These are phyloP conservation scores for Sceloporus tristichus DNA, from an alignment of 2,113 vertebrate genomes.

Conservation along the genomic window DNA sequence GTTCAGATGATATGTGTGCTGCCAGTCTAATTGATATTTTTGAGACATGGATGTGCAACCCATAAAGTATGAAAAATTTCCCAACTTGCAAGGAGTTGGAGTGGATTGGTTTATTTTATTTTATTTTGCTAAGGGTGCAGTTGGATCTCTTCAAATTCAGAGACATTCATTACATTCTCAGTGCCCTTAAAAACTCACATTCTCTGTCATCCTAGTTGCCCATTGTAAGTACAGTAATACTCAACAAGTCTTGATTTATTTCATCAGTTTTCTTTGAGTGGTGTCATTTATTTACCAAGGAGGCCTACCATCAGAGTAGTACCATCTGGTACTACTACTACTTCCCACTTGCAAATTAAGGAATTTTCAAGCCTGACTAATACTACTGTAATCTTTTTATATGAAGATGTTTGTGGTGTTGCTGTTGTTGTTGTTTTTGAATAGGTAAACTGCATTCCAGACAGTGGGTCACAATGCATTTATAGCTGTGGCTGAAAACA, in stretches of 20 bases:
- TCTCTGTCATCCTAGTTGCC: constrained; percentile 14
- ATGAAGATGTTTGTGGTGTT: constrained; percentile 25
- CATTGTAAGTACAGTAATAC: constrained; percentile 12
- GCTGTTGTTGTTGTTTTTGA: constrained; percentile 36
- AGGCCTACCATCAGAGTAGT: constrained; percentile 25
- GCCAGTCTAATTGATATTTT: constrained; percentile 30
- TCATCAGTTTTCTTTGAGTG: constrained; percentile 22
- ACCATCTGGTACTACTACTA: constrained; percentile 38
- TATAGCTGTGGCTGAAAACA: constrained; percentile 41
- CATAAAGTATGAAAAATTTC: constrained; percentile 11
- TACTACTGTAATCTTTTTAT: constrained; percentile 43
- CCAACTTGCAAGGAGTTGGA: background rate
- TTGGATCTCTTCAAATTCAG: constrained; percentile 38
- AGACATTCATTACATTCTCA: background rate
- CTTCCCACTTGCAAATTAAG: constrained; percentile 18
- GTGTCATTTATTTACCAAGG: constrained; percentile 7
- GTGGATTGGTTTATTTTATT: background rate
- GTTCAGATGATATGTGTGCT: constrained; percentile 8
- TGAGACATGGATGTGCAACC: background rate
- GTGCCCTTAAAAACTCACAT: background rate
- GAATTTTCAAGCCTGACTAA: background rate
- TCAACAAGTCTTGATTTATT: constrained; percentile 10
- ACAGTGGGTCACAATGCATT: background rate
- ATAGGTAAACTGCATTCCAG: constrained; percentile 44
- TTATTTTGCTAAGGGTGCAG: background rate